Evolutionary conservation across 2,888 invertebrate species (phyloP), one percentile per base, ranked within the genome.

Genomic region (Elmis aenea): DNA sequence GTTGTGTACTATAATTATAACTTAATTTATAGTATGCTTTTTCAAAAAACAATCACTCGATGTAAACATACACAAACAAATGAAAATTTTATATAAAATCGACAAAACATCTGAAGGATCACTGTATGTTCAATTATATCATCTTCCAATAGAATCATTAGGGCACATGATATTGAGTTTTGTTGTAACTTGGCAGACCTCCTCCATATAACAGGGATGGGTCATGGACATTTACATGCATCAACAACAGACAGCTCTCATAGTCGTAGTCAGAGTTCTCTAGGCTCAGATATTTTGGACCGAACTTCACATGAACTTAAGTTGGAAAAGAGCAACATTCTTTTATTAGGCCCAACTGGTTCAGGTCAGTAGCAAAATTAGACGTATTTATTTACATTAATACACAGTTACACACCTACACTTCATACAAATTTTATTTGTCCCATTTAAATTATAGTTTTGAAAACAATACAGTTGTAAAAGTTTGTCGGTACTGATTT

Each of bases 281-380:
- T 70, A 5, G 83, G 85, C 33, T 87, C 89, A 0, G 90, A 92
- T 52, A 78, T 92, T 38, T 69, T 93, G 13, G 92, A 93, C 53
- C 74, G 84, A 27, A 81, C 83, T 43, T 78, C 81, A 31, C 85
- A 88, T 65, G 90, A 90, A 54, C 72, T 94, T 24, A 77, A 86
- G 50, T 70, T 97, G 41, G 97, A 97, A 64, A 97, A 97, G 71
- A 87, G 93, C 64, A 99, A 99, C 65, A 95, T 99, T 33, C 75
- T 99, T 13, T 77, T 99, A 59, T 72, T 97, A 30, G 97, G 99
- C 5, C 97, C 97, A 10, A 97, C 97, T 1, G 97, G 97, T 32
- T 92, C 92, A 57, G 97, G 94, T 70, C 74, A 81, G 65, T 55
- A 14, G 3, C 23, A n/a, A n/a, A n/a, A n/a, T n/a, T n/a, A n/a